These are phyloP conservation scores for Drosophila pallidifrons DNA, from an alignment of 1,140 invertebrate species.

Conservation along the genomic window DNA sequence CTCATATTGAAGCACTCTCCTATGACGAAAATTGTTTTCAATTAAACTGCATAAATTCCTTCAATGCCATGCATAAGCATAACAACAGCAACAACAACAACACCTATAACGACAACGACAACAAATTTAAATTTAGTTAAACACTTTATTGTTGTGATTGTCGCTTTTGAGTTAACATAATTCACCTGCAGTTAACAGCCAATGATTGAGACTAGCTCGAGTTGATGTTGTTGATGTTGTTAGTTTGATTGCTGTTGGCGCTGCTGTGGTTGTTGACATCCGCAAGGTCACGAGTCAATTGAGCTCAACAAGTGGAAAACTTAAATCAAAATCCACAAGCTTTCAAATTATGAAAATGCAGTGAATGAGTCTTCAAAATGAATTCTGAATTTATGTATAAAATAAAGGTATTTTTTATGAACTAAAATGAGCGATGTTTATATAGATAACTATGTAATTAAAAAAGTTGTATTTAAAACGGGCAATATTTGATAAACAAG, in stretches of 20 bases:
- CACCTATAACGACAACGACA: constrained; percentile 15
- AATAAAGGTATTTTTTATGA: too few species aligned
- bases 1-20: neutral
- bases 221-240: constrained; percentile 6
- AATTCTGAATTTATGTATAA: too few species aligned
- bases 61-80: constrained; percentile 62
- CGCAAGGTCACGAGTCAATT: constrained; percentile 46
- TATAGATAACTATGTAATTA: too few species aligned
- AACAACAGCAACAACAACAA: constrained; percentile 19
- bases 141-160: constrained; percentile 42
- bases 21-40: constrained; percentile 48
- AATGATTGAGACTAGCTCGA: constrained; percentile 30
- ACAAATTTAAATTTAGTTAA: constrained; percentile 47
- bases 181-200: constrained; percentile 46
- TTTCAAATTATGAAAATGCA: neutral
- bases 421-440: too few species aligned
- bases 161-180: constrained; percentile 46
- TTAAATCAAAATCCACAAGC: neutral
- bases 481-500: too few species aligned
- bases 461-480: too few species aligned
- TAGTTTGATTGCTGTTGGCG: constrained; percentile 14
- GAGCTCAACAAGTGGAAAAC: constrained; percentile 42
- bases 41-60: constrained; percentile 70
- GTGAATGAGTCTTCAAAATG: neutral
- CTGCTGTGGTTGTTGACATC: constrained; percentile 28